Conservation (phyloP, 2,888 invertebrate species). For the Ochlodes sylvanus region DNA sequence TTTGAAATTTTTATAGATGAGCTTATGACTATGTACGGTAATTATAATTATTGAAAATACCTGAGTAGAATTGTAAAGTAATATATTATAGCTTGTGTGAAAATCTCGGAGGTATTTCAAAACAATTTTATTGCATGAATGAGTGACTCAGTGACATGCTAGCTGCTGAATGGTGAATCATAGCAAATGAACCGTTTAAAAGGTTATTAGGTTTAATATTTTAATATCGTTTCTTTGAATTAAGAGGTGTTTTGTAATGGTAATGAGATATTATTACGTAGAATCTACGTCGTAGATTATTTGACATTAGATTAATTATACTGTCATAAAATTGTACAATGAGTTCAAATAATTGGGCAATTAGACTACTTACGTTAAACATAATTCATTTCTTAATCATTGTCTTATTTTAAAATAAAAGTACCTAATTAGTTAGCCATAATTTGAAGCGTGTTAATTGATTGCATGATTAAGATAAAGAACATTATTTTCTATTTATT, state of each 20-base stretch:
- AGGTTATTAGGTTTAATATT: slow-evolving; percentile 5
- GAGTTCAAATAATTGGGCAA: background rate
- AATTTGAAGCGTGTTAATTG: too few relatives aligned
- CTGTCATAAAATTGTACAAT: background rate
- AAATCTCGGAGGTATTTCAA: background rate
- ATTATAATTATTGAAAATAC: too few relatives aligned
- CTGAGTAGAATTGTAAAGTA: too few relatives aligned
- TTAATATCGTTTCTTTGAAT: slow-evolving; percentile 2
- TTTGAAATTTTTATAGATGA: too few relatives aligned
- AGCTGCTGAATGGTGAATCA: slow-evolving; percentile 1
- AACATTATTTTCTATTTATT: slow-evolving; percentile 3
- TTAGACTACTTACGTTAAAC: background rate
- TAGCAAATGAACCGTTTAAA: slow-evolving; percentile 7
- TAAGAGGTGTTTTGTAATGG: background rate
- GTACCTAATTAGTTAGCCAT: too few relatives aligned
- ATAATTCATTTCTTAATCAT: background rate
- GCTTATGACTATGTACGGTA: too few relatives aligned
- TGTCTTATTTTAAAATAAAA: background rate
- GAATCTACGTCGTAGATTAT: too few relatives aligned
- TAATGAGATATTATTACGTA: background rate
- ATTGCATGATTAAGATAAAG: too few relatives aligned
- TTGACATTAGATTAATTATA: background rate
- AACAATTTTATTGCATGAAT: slow-evolving; percentile 1
- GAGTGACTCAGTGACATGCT: background rate
- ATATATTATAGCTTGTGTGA: background rate